Evolutionary conservation across 2,797 vertebrate species (phyloP).

Genomic region (Tinamus major): DNA sequence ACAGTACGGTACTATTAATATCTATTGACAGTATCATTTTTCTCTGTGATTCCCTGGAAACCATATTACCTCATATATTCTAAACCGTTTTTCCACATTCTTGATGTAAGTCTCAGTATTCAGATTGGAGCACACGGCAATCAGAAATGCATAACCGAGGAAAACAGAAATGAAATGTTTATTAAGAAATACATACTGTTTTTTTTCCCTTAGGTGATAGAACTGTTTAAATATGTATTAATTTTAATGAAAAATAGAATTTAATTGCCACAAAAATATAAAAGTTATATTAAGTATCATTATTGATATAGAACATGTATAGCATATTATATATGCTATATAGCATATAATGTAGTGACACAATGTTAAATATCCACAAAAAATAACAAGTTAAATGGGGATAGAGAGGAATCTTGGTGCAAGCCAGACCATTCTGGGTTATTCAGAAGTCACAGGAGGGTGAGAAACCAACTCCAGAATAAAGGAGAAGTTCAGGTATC

Average conservation of each 20-base stretch:
- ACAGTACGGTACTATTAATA: neutral
- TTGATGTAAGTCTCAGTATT: neutral
- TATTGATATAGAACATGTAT: too few species aligned
- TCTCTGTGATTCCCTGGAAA: neutral
- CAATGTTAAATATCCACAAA: neutral
- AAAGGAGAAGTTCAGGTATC: neutral
- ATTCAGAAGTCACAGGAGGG: neutral
- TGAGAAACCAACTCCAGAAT: neutral
- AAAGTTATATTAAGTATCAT: neutral
- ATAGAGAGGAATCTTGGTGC: neutral
- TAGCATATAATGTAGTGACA: too few species aligned
- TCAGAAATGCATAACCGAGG: neutral
- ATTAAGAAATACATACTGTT: neutral
- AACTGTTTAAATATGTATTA: neutral
- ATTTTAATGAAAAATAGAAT: neutral
- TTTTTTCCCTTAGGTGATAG: neutral
- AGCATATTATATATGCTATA: too few species aligned
- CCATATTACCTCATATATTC: neutral
- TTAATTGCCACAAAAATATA: neutral
- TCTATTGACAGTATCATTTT: neutral
- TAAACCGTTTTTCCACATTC: too few species aligned
- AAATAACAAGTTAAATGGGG: neutral
- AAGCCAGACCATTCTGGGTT: neutral
- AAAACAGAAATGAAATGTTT: neutral
- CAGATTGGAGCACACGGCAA: neutral